phyloP scores from a whole-genome alignment of 2,113 vertebrate genomes.

The Siniperca chuatsi region DNA sequence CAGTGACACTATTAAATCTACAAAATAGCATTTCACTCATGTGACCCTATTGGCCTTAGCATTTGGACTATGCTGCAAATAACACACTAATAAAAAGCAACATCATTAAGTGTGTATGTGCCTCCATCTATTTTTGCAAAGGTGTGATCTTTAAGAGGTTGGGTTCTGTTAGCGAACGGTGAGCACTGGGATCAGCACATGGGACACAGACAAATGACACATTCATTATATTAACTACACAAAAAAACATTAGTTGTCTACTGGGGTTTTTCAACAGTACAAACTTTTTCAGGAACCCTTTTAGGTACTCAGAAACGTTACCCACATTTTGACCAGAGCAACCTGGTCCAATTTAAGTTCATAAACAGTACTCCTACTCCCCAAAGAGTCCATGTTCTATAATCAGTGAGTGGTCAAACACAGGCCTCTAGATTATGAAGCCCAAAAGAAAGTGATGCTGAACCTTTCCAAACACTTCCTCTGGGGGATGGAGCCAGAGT shows the following conservation, averaged over 20 bases:
- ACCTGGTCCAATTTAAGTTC: background rate
- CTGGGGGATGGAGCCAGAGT: background rate
- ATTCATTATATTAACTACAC: no score
- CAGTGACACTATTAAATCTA: background rate
- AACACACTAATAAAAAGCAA: background rate
- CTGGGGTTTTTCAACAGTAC: background rate
- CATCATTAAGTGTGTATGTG: background rate
- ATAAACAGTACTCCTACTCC: background rate
- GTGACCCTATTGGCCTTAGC: background rate
- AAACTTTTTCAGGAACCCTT: background rate
- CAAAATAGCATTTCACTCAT: background rate
- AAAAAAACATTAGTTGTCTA: background rate
- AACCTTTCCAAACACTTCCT: background rate
- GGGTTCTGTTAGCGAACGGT: background rate
- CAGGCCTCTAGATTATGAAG: background rate
- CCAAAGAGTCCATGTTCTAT: background rate
- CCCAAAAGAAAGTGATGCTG: background rate
- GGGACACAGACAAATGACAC: no score
- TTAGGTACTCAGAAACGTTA: background rate
- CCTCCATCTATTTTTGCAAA: background rate
- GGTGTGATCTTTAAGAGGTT: background rate
- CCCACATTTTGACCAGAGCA: background rate
- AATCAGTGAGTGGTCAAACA: background rate
- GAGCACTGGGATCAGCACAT: background rate
- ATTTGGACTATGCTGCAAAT: background rate